These are phyloP conservation scores for Campoletis sonorensis DNA, from an alignment of 1,140 invertebrate genomes.

Conservation along the genomic window DNA sequence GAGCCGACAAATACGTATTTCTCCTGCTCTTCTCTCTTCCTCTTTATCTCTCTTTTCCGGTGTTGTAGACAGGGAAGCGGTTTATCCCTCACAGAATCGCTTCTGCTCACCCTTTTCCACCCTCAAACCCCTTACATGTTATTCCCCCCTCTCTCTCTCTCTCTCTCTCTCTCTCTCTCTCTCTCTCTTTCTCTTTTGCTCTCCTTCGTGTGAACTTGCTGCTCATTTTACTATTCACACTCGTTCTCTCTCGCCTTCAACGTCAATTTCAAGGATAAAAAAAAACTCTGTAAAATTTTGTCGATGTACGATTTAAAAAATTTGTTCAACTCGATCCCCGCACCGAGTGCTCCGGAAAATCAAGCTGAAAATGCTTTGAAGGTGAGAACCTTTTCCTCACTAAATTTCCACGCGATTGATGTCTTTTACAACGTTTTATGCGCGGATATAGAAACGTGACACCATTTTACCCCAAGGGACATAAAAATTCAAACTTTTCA, in stretches of 20 bases:
- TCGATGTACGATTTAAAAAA: no score
- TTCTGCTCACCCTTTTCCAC: background rate
- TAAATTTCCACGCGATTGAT: no score
- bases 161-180: background rate
- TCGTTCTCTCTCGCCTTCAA: background rate
- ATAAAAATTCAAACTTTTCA: no score
- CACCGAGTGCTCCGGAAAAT: no score
- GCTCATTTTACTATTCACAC: background rate
- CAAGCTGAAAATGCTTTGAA: no score
- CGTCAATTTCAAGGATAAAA: background rate
- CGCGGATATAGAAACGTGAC: no score
- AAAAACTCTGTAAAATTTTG: background rate
- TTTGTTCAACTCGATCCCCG: no score
- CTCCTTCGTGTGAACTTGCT: no score
- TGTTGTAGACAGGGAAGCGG: background rate
- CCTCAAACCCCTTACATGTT: background rate
- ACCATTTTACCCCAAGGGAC: no score
- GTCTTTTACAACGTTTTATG: no score
- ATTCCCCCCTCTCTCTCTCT: background rate
- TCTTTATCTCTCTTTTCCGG: conserved; percentile 55
- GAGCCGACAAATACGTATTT: conserved; percentile 60
- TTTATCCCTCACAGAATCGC: conserved; percentile 27
- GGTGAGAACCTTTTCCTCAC: no score
- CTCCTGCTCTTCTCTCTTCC: conserved; percentile 9
- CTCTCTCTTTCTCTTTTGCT: background rate